Evolutionary conservation across 2,888 invertebrate genomes (phyloP), one percentile per base, ranked within the genome.

Genomic region (Laspeyria flexula): DNA sequence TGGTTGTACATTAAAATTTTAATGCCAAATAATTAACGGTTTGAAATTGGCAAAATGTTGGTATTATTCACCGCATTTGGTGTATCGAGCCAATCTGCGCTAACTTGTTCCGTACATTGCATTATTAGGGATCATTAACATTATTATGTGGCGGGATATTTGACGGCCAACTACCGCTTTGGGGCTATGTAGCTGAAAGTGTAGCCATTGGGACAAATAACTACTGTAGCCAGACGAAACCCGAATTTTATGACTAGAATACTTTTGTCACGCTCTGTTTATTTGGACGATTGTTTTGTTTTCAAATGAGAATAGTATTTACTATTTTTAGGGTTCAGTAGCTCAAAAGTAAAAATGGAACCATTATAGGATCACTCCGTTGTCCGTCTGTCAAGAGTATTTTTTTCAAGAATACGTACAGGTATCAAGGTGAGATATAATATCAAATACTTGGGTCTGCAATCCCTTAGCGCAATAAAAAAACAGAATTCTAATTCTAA

Each of bases 1-100:
- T 40, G 35, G 27, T 47, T 43, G 34, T 12, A 5, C 42, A 46
- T 50, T 47, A 4, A 13, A 21, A 55, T 38, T 48, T 61, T 57
- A 49, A 70, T 65, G 41, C 53, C 46, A 58, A 70, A 70, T 70
- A 65, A 66, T 66, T 66, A 61, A 61, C 48, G 44, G 33, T 39
- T 39, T 39, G 31, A 59, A 67, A 65, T 65, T 65, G 60, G 42
- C 53, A 46, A 57, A 49, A 66, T 57, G 52, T 65, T 61, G 55
- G 55, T 61, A 54, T 53, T 61, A 61, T 65, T 66, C 62, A 70
- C 58, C 63, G 46, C 58, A 66, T 55, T 70, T 49, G 44, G 51
- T 51, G 40, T 70, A 53, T 66, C 38, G 55, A 46, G 55, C 55
- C 55, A 61, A 70, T 61, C 48, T 38, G 39, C 11, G 41, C 48